phyloP scores from a whole-genome alignment of 2,888 invertebrate genomes.

The Heliconius ethilla region DNA sequence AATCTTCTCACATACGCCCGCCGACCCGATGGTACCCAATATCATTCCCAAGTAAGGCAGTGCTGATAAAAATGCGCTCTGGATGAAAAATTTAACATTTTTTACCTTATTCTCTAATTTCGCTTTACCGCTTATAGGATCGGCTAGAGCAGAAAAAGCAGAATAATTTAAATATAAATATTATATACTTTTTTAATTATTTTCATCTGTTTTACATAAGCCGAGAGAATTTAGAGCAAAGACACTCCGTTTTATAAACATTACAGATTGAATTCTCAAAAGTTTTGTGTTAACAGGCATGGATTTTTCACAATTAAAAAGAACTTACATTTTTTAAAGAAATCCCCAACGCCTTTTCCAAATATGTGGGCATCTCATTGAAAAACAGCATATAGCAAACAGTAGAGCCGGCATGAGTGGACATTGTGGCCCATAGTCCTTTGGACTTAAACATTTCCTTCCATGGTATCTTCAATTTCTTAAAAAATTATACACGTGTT shows the following conservation, averaged over 20 bases:
- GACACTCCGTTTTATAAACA: not conserved
- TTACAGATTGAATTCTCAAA: not conserved
- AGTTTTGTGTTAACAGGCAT: not conserved
- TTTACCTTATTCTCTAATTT: too few species aligned
- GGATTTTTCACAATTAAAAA: not conserved
- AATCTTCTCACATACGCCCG: conserved; percentile 81
- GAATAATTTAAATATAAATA: too few species aligned
- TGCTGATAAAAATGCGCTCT: conserved; percentile 86
- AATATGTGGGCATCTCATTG: conserved; percentile 86
- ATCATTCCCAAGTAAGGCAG: conserved; percentile 89
- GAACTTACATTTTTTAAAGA: conserved; percentile 81
- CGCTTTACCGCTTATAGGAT: too few species aligned
- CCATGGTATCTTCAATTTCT: conserved; percentile 83
- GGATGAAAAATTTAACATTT: conserved; percentile 19
- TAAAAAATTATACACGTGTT: conserved; percentile 21
- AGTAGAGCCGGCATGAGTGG: conserved; percentile 83
- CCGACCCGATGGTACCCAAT: conserved; percentile 84
- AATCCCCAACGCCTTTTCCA: conserved; percentile 83
- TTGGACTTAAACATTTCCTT: conserved; percentile 80
- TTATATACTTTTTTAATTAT: not conserved
- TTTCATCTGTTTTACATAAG: not conserved
- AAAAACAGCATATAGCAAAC: conserved; percentile 86
- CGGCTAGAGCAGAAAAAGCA: too few species aligned
- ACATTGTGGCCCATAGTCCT: conserved; percentile 81
- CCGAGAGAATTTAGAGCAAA: not conserved